Evolutionary conservation across 2,888 invertebrate genomes (phyloP).

Genomic region (Apocheima hispidaria): DNA sequence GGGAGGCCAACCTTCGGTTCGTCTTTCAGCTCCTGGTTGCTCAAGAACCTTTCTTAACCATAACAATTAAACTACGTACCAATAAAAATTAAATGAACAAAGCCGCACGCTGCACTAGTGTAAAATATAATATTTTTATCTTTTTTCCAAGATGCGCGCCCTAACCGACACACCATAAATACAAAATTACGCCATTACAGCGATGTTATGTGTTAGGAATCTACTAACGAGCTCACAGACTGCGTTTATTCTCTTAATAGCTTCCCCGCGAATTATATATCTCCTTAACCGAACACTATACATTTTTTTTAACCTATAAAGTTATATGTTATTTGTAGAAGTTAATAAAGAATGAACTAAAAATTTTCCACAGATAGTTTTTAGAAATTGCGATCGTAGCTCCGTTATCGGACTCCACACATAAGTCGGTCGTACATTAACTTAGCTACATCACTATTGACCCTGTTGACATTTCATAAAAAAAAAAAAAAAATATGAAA

Average conservation of each 20-base stretch:
- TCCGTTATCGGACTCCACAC: background rate
- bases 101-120: background rate
- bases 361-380: background rate
- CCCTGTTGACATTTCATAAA: slow-evolving; percentile 12
- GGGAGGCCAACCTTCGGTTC: too few relatives aligned
- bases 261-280: slow-evolving; percentile 9
- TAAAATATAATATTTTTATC: slow-evolving; percentile 2
- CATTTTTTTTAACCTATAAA: slow-evolving; percentile 4
- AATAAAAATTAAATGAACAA: background rate
- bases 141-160: background rate
- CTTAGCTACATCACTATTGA: slow-evolving; percentile 2
- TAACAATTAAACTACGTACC: too few relatives aligned
- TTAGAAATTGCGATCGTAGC: background rate
- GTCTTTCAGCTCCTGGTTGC: too few relatives aligned
- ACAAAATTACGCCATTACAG: slow-evolving; percentile 18
- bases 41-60: too few relatives aligned
- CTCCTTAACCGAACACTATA: background rate
- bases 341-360: background rate
- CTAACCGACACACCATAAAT: slow-evolving; percentile 28
- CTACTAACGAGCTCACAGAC: slow-evolving; percentile 17
- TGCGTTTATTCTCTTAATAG: slow-evolving; percentile 13
- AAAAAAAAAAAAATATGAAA: background rate
- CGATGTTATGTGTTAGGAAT: slow-evolving; percentile 25
- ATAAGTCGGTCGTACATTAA: background rate
- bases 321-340: background rate